Evolutionary conservation across 1,140 invertebrate genomes (phyloP), one percentile per base, ranked within the genome.

Genomic region (Potamilus streckersoni): DNA sequence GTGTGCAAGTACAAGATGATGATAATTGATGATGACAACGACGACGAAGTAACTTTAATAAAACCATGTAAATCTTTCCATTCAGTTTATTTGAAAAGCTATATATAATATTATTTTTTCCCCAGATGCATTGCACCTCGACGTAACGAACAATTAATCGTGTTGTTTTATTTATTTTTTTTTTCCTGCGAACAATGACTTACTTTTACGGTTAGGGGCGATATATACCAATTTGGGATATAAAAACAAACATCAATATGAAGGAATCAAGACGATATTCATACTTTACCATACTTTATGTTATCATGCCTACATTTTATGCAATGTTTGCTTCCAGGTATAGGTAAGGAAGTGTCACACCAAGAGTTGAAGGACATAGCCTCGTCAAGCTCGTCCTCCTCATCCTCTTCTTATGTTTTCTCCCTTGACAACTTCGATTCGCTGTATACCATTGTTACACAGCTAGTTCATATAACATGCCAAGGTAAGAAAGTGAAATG

Each of bases 301-400:
- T 38, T 1, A 27, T 67, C 23, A 31, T 31, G 49, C 49, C 12
- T 12, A 67, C 12, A 49, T 17, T 67, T 31, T 20, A 20, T 67
- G 16, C 20, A 20, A 23, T 69, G 17, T 69, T 16, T 69, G 4
- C 49, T 69, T 19, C 12, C 56, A 73, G 72, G 72, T 27, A 73
- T 73, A n/a, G 63, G 72, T 12, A 5, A 58, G 31, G 23, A 67
- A 68, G 72, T 73, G 58, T 68, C 64, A 16, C 64, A 73, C 56
- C 55, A 73, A 59, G 72, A 73, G 68, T 27, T 73, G 17, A 27
- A 38, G n/a, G 58, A 16, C 17, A 73, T 73, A 15, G 72, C 72
- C 27, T 67, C 72, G 15, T 27, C 58, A 6, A 20, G 15, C 17
- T 58, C 64, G 2, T 38, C 38, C 38, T 38, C 38, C 4, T 38